A percentile compares a stretch with the other conserved stretches of the same genome.
phyloP scores from a whole-genome alignment of 2,113 vertebrate species.

The Cavia aperea region DNA sequence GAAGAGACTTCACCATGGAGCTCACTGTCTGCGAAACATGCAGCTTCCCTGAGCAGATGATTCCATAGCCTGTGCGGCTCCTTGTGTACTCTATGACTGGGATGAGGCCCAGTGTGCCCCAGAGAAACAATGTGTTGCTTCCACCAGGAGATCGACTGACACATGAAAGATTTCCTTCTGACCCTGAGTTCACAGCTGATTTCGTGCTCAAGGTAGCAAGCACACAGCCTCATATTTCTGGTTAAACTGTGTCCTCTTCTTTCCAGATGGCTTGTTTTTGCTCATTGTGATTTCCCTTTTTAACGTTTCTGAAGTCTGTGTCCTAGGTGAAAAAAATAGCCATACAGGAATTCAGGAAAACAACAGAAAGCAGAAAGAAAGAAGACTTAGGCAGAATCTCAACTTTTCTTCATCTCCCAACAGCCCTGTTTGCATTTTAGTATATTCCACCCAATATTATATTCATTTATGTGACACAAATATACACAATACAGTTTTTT shows the following conservation, averaged over 20 bases:
- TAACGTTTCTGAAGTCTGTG: not conserved
- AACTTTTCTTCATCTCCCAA: not conserved
- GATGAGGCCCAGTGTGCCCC: not conserved
- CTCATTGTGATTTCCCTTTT: not conserved
- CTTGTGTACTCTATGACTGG: not conserved
- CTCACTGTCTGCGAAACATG: not conserved
- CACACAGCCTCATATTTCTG: not conserved
- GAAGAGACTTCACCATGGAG: not conserved
- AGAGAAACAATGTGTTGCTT: not conserved
- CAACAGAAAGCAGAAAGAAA: not conserved
- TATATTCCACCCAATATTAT: not conserved
- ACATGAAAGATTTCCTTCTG: not conserved
- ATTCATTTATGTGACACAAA: not conserved
- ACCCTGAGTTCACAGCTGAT: not conserved
- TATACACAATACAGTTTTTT: not conserved
- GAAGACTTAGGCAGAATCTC: not conserved
- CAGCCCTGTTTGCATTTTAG: not conserved
- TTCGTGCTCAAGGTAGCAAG: not conserved
- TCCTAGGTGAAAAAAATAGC: constrained; percentile 20
- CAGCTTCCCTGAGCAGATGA: constrained; percentile 7
- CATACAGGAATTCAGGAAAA: not conserved
- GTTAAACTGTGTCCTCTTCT: not conserved
- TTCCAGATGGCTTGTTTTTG: not conserved
- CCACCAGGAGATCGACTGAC: not conserved
- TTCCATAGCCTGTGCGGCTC: not conserved